Conservation (phyloP, 2,888 invertebrate genomes). For the Callinectes sapidus region DNA sequence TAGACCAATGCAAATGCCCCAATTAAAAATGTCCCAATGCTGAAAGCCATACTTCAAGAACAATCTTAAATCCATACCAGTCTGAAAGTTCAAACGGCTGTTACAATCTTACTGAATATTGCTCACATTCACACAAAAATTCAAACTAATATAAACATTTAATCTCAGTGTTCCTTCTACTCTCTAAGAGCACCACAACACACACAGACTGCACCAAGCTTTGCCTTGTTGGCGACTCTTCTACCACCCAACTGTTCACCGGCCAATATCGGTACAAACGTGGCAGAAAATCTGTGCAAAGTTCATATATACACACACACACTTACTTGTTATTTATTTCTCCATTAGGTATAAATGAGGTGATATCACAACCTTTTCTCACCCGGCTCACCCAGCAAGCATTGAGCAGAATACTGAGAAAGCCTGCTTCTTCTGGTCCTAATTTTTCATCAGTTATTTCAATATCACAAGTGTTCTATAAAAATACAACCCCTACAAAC, state of each 20-base stretch:
- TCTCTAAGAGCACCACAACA: not conserved
- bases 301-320: constrained; percentile 13
- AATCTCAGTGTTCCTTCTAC: not conserved
- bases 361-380: constrained; percentile 22
- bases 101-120: constrained; percentile 7
- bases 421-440: not conserved
- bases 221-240: not conserved
- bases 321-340: not conserved
- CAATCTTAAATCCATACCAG: not conserved
- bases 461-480: constrained; percentile 19
- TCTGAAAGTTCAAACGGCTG: not conserved
- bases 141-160: not conserved
- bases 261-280: not conserved
- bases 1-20: too few species aligned
- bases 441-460: not conserved
- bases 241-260: not conserved
- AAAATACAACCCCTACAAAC: not conserved
- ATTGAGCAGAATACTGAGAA: not conserved
- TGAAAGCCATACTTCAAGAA: not conserved
- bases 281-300: not conserved
- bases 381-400: not conserved
- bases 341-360: not conserved
- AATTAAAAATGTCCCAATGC: too few species aligned
- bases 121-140: constrained; percentile 3
- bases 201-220: not conserved